Conservation (phyloP, 2,888 invertebrate species). For the Fragum whitleyi region DNA sequence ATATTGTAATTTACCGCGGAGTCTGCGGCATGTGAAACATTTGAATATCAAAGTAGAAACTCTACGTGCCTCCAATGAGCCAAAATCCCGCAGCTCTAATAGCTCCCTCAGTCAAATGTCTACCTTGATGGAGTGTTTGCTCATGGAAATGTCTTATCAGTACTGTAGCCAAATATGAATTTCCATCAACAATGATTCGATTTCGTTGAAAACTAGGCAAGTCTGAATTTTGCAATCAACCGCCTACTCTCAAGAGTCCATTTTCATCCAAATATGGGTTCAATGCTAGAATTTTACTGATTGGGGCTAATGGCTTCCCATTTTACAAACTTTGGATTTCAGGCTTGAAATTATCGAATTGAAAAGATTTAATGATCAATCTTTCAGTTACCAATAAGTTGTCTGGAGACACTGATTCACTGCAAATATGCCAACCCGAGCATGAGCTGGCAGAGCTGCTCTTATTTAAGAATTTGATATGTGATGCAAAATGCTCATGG, state of each 20-base stretch:
- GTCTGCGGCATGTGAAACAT: not conserved
- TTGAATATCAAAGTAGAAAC: conserved; percentile 32
- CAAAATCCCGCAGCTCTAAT: conserved; percentile 51
- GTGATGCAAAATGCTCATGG: conserved; percentile 29
- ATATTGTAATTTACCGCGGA: not conserved
- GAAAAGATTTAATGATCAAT: conserved; percentile 36
- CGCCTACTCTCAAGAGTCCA: conserved; percentile 54
- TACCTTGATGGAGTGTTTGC: conserved; percentile 50
- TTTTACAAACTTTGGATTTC: conserved; percentile 29
- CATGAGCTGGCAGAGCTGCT: not conserved
- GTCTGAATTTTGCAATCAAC: conserved; percentile 28
- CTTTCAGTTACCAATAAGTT: conserved; percentile 16
- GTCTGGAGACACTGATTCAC: not conserved
- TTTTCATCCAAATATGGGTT: conserved; percentile 48
- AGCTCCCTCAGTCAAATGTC: conserved; percentile 55
- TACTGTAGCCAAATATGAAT: conserved; percentile 41
- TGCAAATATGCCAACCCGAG: conserved; percentile 38
- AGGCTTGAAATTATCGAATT: conserved; percentile 25
- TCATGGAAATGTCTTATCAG: conserved; percentile 50
- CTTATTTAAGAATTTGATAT: conserved; percentile 14
- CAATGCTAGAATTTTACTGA: conserved; percentile 32
- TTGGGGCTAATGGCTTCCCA: not conserved
- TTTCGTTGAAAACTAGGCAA: conserved; percentile 20
- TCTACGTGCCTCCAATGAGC: conserved; percentile 33
- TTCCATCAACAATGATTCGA: conserved; percentile 50